Percentiles rank a stretch among this genome's conserved stretches.
phyloP scores from a whole-genome alignment of 2,797 vertebrate species.

The Champsocephalus gunnari region DNA sequence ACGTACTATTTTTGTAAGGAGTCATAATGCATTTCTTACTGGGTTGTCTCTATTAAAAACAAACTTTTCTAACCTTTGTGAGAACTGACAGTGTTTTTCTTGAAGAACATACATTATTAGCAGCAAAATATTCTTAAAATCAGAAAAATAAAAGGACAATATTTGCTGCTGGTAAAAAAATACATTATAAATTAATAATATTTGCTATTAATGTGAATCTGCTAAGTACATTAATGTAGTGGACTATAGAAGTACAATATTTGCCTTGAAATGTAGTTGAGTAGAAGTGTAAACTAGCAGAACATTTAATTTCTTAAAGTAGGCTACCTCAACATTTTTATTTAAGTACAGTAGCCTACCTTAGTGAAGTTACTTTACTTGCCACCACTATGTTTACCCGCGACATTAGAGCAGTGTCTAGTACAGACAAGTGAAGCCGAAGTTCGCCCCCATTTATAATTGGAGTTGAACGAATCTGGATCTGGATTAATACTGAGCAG shows the following conservation, averaged over 20 bases:
- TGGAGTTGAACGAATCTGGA: no score
- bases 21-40: constrained; percentile 34
- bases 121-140: not conserved
- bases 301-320: not conserved
- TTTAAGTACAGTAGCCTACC: not conserved
- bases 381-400: not conserved
- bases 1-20: constrained; percentile 37
- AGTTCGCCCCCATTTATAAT: no score
- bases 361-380: not conserved
- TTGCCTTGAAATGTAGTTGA: not conserved
- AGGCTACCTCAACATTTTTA: no score
- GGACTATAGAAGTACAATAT: not conserved
- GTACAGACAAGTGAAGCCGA: no score
- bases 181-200: not conserved
- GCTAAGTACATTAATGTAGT: not conserved
- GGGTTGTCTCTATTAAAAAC: constrained; percentile 41
- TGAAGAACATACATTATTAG: not conserved
- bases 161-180: not conserved
- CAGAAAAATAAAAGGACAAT: not conserved
- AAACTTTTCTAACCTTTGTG: constrained; percentile 17
- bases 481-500: no score
- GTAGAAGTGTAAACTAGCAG: not conserved
- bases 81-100: not conserved
- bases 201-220: not conserved
- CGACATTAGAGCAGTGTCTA: not conserved